phyloP scores from a whole-genome alignment of 2,797 vertebrate genomes.

The Pseudocheirus occidentalis region DNA sequence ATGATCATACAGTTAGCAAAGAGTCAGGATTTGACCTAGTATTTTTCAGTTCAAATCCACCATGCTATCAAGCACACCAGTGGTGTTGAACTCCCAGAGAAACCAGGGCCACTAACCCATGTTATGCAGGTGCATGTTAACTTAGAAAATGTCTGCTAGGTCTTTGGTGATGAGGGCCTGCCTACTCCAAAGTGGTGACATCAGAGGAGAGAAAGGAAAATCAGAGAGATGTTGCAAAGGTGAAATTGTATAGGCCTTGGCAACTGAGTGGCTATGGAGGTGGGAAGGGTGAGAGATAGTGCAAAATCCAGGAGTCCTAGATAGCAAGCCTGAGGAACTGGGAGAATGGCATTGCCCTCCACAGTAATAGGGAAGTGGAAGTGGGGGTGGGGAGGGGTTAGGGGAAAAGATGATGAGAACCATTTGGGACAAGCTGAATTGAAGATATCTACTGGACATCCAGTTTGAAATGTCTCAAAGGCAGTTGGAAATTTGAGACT shows the following conservation, averaged over 20 bases:
- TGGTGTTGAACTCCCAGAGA: no score
- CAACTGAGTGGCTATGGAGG: neutral
- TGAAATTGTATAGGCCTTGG: neutral
- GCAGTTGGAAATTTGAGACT: neutral
- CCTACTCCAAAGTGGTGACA: neutral
- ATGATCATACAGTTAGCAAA: neutral
- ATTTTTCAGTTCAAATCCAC: neutral
- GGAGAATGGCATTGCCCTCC: neutral
- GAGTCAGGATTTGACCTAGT: neutral
- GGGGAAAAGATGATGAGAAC: neutral
- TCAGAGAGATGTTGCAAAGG: neutral
- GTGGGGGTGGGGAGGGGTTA: neutral
- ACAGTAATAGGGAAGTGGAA: neutral
- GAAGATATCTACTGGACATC: neutral
- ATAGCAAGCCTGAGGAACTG: neutral
- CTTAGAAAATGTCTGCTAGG: neutral
- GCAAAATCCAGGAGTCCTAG: neutral
- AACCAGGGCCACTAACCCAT: neutral
- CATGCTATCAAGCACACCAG: neutral
- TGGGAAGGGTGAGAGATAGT: neutral
- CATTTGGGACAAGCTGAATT: neutral
- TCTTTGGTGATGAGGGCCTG: neutral
- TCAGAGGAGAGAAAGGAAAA: neutral
- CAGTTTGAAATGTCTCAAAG: neutral
- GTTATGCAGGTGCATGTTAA: neutral